Evolutionary conservation across 1,140 invertebrate species (phyloP).

Genomic region (Tetramorium alpestre): DNA sequence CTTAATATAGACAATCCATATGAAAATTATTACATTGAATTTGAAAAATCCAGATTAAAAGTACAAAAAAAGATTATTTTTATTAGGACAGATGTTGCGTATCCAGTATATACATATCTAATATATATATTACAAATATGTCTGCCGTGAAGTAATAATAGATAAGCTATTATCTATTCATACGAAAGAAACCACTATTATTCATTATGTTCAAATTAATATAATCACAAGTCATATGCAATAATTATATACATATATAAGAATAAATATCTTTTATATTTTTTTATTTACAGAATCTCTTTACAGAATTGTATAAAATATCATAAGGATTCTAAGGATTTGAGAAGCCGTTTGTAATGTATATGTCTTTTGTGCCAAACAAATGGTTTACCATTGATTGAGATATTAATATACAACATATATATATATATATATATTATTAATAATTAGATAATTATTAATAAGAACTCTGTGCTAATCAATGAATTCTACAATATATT

Average conservation of each 20-base stretch:
- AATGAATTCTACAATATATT: constrained; percentile 43
- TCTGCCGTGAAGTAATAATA: not conserved
- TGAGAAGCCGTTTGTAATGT: constrained; percentile 9
- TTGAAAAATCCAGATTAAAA: not conserved
- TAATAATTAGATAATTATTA: not conserved
- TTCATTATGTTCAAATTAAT: constrained; percentile 34
- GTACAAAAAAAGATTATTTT: not conserved
- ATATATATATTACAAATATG: not conserved
- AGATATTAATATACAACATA: constrained; percentile 31
- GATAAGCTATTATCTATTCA: not conserved
- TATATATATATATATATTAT: not conserved
- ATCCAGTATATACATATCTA: no score
- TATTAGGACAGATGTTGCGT: not conserved
- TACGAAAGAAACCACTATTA: constrained; percentile 1
- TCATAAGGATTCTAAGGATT: constrained; percentile 27
- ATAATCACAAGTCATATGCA: constrained; percentile 1
- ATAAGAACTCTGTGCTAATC: constrained; percentile 28
- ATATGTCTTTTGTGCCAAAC: constrained; percentile 57
- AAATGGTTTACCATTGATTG: constrained; percentile 45
- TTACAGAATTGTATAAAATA: constrained; percentile 61
- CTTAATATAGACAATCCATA: not conserved
- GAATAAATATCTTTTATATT: constrained; percentile 58
- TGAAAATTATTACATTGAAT: not conserved
- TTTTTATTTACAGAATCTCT: constrained; percentile 54
- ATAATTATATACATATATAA: not conserved